These are phyloP conservation scores for Eugnorisma glareosa DNA, from an alignment of 2,888 invertebrate species.

Conservation along the genomic window DNA sequence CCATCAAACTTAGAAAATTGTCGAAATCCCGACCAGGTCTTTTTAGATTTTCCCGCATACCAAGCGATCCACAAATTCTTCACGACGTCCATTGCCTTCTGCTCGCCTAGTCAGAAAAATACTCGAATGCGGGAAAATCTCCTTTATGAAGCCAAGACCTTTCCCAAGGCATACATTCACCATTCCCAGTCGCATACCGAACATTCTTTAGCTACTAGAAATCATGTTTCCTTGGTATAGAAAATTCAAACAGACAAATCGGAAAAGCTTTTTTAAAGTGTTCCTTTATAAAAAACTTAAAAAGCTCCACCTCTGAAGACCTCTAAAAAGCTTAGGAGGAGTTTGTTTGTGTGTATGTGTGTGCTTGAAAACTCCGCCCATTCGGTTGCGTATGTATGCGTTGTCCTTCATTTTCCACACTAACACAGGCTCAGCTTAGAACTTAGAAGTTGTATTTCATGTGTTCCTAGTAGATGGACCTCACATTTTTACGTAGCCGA, in stretches of 20 bases:
- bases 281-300: slow-evolving; percentile 77
- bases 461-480: slow-evolving; percentile 76
- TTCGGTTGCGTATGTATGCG: slow-evolving; percentile 32
- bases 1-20: background rate
- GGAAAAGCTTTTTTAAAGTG: slow-evolving; percentile 87
- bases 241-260: slow-evolving; percentile 89
- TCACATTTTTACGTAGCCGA: slow-evolving; percentile 79
- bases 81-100: slow-evolving; percentile 70
- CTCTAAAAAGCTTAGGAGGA: slow-evolving; percentile 37
- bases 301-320: slow-evolving; percentile 71
- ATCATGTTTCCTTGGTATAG: slow-evolving; percentile 81
- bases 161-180: slow-evolving; percentile 65
- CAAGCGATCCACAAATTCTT: slow-evolving; percentile 75
- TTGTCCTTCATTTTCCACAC: slow-evolving; percentile 48
- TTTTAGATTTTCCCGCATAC: slow-evolving; percentile 58
- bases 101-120: slow-evolving; percentile 86
- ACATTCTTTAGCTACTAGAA: slow-evolving; percentile 77
- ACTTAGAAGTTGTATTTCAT: slow-evolving; percentile 67
- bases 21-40: slow-evolving; percentile 18
- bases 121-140: slow-evolving; percentile 90
- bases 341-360: slow-evolving; percentile 44
- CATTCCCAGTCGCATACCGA: slow-evolving; percentile 74
- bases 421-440: slow-evolving; percentile 53
- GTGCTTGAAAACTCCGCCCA: slow-evolving; percentile 69
- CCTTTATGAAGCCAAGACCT: slow-evolving; percentile 80